Base-by-base conservation (phyloP, 2,888 invertebrate species). In the Ophion slaviceki region DNA sequence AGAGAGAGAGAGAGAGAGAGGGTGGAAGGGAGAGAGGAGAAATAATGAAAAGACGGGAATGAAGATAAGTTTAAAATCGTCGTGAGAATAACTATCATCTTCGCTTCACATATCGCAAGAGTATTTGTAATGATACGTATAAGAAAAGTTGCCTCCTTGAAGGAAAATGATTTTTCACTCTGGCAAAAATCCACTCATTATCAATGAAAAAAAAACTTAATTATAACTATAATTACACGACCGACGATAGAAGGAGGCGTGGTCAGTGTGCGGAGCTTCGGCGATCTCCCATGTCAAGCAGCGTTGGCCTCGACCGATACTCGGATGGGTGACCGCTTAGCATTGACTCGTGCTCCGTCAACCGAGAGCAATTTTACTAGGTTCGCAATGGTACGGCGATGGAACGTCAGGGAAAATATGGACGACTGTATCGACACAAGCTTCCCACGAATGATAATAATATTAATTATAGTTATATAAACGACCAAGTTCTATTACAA, bases 11-110 rank as follows among this genome's bases (percentile, higher is more conserved):
- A 53, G 47, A 71, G 68, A 40, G 53, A 24, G 24, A 24, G 24
- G 24, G 24, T 0, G 57, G 40, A 14, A 14, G 32, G 68, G 59
- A 80, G 53, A 64, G 74, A 61, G 20, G n/a, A 83, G 47, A 83
- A 74, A 72, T 72, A 62, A 59, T 59, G 61, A 24, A 53, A 36
- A 53, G n/a, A 47, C 47, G 28, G 47, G 47, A 17, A 20, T 24
- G 24, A 53, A 32, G n/a, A 71, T 17, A 20, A 7, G 32, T 66
- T 47, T 66, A 66, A 57, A 53, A 32, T 32, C 32, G 47, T 79
- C 57, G 28, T 62, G 67, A 53, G 75, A 84, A 84, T 79, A 79
- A 67, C 66, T 47, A 59, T 80, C 68, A 28, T 71, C 62, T 47
- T 70, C 61, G 61, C 47, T 32, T 79, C 62, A n/a, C 28, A 11